A percentile compares a stretch with the other conserved stretches of the same genome.
Conservation (phyloP, 2,113 vertebrate species). For the Cathartes aura region DNA sequence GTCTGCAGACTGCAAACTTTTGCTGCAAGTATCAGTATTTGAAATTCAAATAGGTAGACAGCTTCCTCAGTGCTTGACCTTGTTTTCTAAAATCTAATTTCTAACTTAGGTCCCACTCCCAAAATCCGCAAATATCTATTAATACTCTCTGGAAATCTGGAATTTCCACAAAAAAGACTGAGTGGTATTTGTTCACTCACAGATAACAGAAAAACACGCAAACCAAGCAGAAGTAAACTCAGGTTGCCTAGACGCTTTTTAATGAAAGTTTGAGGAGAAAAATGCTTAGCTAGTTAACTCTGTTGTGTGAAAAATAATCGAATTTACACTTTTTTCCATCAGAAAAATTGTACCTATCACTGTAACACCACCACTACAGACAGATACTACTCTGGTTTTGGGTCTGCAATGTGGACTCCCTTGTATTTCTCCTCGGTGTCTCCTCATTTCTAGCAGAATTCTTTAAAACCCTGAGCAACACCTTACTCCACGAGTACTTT, state of each 20-base stretch:
- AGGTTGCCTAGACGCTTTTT: not conserved
- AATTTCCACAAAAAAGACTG: not conserved
- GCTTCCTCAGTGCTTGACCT: not conserved
- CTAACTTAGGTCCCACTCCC: not conserved
- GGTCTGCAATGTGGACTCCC: not conserved
- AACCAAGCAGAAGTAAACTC: not conserved
- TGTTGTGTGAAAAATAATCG: rapidly evolving
- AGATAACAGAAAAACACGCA: not conserved
- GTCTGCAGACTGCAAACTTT: not conserved
- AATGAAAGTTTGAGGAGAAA: not conserved
- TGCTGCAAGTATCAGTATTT: not conserved
- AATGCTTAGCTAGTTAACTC: not conserved
- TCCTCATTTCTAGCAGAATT: not conserved
- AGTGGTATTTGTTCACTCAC: not conserved
- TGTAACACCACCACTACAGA: not conserved
- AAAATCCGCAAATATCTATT: not conserved
- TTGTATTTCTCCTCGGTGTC: not conserved
- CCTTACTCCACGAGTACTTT: not conserved
- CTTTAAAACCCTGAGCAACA: not conserved
- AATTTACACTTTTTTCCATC: not conserved
- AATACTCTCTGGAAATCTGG: not conserved
- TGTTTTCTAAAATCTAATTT: not conserved
- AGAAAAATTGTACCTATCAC: not conserved
- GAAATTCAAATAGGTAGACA: not conserved
- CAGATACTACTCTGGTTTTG: not conserved